Evolutionary conservation across 2,113 vertebrate genomes (phyloP), one percentile per base, ranked within the genome.

Genomic region (Amia ocellicauda): DNA sequence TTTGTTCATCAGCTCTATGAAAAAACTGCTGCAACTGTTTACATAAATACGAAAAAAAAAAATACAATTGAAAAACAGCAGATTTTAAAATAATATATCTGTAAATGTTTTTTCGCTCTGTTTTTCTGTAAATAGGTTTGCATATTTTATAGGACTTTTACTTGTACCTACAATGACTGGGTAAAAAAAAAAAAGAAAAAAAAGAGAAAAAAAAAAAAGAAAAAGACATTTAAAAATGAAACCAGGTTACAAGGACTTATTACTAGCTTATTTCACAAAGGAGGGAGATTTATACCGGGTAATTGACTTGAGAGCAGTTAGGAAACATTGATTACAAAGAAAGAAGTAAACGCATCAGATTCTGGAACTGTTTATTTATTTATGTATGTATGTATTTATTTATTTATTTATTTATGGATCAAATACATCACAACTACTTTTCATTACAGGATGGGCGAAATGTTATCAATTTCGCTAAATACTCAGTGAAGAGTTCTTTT

Each of bases 131-230:
- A 92, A 98, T 96, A 98, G 93, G 96, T 98, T 98, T 98, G 90
- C 95, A 97, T 98, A 98, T 98, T 98, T 98, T 98, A 96, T 98
- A 98, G 95, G 93, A 96, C 93, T 98, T 98, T 97, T 97, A 97
- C 95, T 97, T 97, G 94, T 94, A 96, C 93, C 93, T 94, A 96
- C 92, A 93, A 86, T 79, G 80, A 87, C 84, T 87, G 83, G 84
- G 85, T 81, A 84, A 74, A 78, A 81, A 27, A 29, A 66, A 79
- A 80, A 78, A 74, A 76, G 72, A 78, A 83, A 78, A 86, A 80
- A 77, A 74, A 85, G 78, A 80, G 80, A 85, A 85, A 81, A 69
- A 67, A 67, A 75, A 68, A 78, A 40, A 55, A 75, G 79, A 83
- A 74, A 62, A 72, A 79, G 80, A 81, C 73, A 69, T 74, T 82